Base-by-base conservation (phyloP, 2,113 vertebrate species). In the Junco hyemalis region DNA sequence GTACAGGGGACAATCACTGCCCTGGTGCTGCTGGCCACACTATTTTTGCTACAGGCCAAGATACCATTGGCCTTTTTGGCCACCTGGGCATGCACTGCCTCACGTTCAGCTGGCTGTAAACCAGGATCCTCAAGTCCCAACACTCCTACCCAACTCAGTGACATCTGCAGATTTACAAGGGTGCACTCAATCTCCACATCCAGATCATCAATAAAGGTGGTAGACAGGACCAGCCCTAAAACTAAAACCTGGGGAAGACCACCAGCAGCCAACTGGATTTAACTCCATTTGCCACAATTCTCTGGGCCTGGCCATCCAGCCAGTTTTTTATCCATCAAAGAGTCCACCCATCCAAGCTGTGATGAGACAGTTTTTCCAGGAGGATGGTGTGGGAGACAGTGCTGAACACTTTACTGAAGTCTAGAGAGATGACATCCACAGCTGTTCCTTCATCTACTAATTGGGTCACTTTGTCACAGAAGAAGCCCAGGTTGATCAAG, bases 211-310 rank as follows among this genome's bases (percentile, higher is more conserved):
- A 16, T 56, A 40, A 56, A 48, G 35, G 29, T 24, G 19, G 28
- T 40, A 48, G 19, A 56, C 6, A 47, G 59, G 23, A 64, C 23
- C 29, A 40, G 35, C 12, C 19, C 40, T 56, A 56, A 65, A 65
- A 74, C n/a, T 40, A n/a, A 85, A 28, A 19, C 15, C 19, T 20
- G 42, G 9, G 24, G 18, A 56, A 12, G 40, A 56, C 5, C 6
- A 8, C 5, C 2, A n/a, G n/a, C 0, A 0, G 38, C 19, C 50
- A 48, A 20, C 15, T n/a, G 23, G 23, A 28, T 54, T 48, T 29
- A 74, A 65, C 15, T 56, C 29, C 29, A 56, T 56, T 57, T 17
- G 5, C 60, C 19, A 20, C 42, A 24, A 13, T 40, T 74, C 24
- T 48, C 35, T 42, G 24, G 29, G 24, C 29, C 42, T 40, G 14